These are phyloP conservation scores for Hemiprocne comata DNA, from an alignment of 2,113 vertebrate genomes.

Conservation along the genomic window DNA sequence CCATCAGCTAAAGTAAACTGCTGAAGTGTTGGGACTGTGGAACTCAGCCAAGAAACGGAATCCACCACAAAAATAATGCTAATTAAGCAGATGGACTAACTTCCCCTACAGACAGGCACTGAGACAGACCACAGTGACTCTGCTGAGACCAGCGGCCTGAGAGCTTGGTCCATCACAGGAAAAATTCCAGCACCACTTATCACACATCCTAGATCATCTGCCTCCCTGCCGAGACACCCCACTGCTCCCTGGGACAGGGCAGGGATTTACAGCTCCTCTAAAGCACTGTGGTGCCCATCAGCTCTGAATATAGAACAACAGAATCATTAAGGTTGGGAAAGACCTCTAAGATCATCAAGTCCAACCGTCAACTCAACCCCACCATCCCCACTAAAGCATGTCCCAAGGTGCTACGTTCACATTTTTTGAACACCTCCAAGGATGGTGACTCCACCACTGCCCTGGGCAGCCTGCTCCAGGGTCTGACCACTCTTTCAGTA, in stretches of 20 bases:
- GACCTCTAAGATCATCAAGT: too few species aligned
- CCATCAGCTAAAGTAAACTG: fast-evolving
- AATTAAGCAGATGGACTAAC: background rate
- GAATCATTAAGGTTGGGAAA: too few species aligned
- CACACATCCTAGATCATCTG: fast-evolving
- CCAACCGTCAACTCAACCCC: too few species aligned
- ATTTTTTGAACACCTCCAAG: too few species aligned
- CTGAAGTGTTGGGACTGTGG: background rate
- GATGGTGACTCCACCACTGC: too few species aligned
- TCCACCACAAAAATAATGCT: background rate
- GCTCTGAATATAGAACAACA: background rate
- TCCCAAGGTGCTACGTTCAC: too few species aligned
- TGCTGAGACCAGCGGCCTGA: fast-evolving
- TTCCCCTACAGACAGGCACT: background rate
- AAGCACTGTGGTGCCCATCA: background rate
- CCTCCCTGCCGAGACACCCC: background rate
- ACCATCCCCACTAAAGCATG: too few species aligned
- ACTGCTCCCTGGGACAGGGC: fast-evolving
- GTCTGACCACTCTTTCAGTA: too few species aligned
- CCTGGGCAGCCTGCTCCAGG: too few species aligned
- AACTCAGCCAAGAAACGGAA: background rate
- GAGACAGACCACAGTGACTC: background rate
- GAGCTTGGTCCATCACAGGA: fast-evolving
- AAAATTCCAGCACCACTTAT: fast-evolving
- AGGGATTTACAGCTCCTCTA: background rate